Evolutionary conservation across 2,888 invertebrate species (phyloP), one percentile per base, ranked within the genome.

Genomic region (Chirona hameri): DNA sequence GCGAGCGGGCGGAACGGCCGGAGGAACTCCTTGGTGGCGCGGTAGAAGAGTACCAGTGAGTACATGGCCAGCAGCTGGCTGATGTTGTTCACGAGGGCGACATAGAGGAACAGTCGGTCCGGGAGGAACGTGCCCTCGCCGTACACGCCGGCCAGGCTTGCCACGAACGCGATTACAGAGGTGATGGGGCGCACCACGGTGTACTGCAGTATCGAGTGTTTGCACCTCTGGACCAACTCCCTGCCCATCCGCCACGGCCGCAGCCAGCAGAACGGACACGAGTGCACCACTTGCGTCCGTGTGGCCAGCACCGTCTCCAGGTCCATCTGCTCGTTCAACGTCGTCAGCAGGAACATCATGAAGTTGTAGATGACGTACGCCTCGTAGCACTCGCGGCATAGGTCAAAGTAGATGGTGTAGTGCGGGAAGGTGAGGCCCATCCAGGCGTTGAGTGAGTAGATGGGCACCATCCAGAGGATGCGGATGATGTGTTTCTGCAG

Each of bases 361-460:
- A 98, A 98, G 90, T 97, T 98, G 88, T 98, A 98, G 86, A 98
- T 98, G 4, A 98, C 98, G 90, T 97, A 98, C 0, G 97, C 98
- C 89, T 98, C 98, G 87, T 98, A 98, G 88, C 97, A 98, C 90
- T 98, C 98, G 88, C 98, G 91, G 82, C 95, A 88, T 86, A 96
- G 95, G 88, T 98, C 97, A 87, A 97, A 92, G 88, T 97, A 98
- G 85, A 98, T 96, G 72, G 96, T 95, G 86, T 93, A 93, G 85
- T 93, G 79, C 0, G 83, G 85, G 29, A 76, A 76, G 14, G 76
- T 76, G 76, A 76, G 76, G 39, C 76, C 76, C 76, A 76, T 76
- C 76, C 76, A 76, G 76, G 76, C 76, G 31, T 76, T 76, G 21
- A 76, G 76, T 10, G 76, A 46, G 76, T 76, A 76, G 10, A 76